Evolutionary conservation across 1,140 invertebrate genomes (phyloP).

Genomic region (Globodera ellingtonae): DNA sequence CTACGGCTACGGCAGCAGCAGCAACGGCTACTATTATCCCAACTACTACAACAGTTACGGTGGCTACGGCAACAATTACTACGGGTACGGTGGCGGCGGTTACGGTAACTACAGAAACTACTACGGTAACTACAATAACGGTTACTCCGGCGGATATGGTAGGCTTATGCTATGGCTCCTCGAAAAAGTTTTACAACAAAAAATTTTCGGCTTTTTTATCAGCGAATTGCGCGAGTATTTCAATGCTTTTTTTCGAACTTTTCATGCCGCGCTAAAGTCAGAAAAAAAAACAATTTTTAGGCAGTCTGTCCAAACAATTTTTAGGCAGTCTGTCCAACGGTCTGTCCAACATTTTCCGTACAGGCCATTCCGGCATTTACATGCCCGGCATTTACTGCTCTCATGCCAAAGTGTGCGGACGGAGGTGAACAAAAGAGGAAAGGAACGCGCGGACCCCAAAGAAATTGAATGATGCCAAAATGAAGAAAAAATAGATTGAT

Average conservation of each 20-base stretch:
- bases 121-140: constrained; percentile 6
- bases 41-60: background rate
- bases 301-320: too few species aligned
- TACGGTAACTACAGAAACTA: background rate
- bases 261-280: too few species aligned
- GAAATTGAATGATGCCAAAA: background rate
- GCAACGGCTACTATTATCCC: background rate
- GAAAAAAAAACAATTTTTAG: too few species aligned
- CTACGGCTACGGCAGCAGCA: background rate
- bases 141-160: constrained; percentile 9
- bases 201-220: too few species aligned
- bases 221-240: too few species aligned
- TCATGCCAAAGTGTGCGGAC: constrained; percentile 27
- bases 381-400: constrained; percentile 22
- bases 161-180: background rate
- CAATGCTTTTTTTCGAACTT: too few species aligned
- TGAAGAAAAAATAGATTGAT: background rate
- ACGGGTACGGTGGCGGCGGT: constrained; percentile 14
- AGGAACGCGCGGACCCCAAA: background rate
- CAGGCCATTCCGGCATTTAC: constrained; percentile 1
- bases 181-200: too few species aligned
- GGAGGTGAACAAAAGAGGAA: background rate
- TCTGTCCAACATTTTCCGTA: constrained; percentile 6
- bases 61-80: constrained; percentile 12
- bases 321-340: background rate